These are phyloP conservation scores for Cepaea hortensis DNA, from an alignment of 2,888 invertebrate genomes.

Conservation along the genomic window DNA sequence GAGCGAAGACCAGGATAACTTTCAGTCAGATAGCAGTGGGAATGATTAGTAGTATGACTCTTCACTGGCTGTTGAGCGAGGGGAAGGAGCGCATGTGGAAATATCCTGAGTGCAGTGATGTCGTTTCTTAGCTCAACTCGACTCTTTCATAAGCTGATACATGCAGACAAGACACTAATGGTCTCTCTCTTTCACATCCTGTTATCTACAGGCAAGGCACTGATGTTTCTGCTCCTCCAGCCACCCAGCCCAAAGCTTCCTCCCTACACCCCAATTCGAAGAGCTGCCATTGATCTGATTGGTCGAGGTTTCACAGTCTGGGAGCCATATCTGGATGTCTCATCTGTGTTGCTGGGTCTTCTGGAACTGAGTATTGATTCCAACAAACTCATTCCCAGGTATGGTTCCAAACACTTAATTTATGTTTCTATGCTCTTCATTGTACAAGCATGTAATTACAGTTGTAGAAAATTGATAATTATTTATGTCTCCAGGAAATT, in stretches of 20 bases:
- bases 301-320: constrained; percentile 98
- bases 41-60: no score
- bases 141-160: no score
- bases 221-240: constrained; percentile 92
- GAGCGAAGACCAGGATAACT: no score
- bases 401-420: constrained; percentile 5
- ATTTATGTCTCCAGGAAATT: no score
- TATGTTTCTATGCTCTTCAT: neutral
- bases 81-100: no score
- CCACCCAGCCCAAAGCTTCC: constrained; percentile 89
- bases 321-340: constrained; percentile 97
- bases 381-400: constrained; percentile 75
- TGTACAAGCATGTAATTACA: neutral
- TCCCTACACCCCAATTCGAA: constrained; percentile 86
- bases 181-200: neutral
- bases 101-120: no score
- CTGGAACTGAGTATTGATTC: constrained; percentile 79
- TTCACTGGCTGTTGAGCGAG: no score
- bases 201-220: constrained; percentile 82
- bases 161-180: no score
- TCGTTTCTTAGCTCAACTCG: no score
- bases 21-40: no score
- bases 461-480: no score
- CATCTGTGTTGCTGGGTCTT: constrained; percentile 90
- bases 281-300: constrained; percentile 97